Base-by-base conservation (phyloP, 2,888 invertebrate genomes). In the Epistrophe grossulariae region DNA sequence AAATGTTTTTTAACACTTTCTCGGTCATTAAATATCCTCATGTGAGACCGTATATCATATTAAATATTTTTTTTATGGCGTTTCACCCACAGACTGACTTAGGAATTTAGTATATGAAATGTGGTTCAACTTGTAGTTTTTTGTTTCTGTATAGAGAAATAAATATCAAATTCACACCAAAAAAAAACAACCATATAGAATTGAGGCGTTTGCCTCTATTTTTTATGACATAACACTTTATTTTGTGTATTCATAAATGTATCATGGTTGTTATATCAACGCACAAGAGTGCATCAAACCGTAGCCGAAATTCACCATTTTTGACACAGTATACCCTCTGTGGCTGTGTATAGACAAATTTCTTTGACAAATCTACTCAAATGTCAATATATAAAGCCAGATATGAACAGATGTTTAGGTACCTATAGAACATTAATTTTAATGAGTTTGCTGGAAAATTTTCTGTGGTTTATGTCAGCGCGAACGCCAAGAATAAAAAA, bases 1-100 rank as follows among this genome's bases (percentile, higher is more conserved):
- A 82, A 85, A 82, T 74, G 78, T 78, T 85, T 82, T 85, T 82
- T 85, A 85, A 85, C 85, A 85, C 85, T 85, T 85, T 79, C 82
- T 82, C 85, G 82, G 82, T 85, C 85, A 74, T 85, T 85, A 85
- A 85, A 85, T 78, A 73, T 78, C 74, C 82, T 74, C 72, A 78
- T 74, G 70, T 62, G 78, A 85, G 78, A 78, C 82, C 82, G 85
- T 85, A 82, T 73, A 81, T 85, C 85, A 85, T 70, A 70, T 79
- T 70, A 35, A 60, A 31, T 50, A 17, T 79, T 68, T 85, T 80
- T 79, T 85, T 80, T 62, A 64, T 73, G 50, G 57, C n/a, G 15
- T 55, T 60, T 62, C 48, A 68, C 70, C 19, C 57, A 43, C 43
- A 52, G 60, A 17, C 24, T 57, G 52, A 13, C 38, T 38, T 13